A percentile compares a stretch with the other conserved stretches of the same genome.
Evolutionary conservation across 64 coral and sea anemone species (phyloP).

Genomic region (Montipora sp.): DNA sequence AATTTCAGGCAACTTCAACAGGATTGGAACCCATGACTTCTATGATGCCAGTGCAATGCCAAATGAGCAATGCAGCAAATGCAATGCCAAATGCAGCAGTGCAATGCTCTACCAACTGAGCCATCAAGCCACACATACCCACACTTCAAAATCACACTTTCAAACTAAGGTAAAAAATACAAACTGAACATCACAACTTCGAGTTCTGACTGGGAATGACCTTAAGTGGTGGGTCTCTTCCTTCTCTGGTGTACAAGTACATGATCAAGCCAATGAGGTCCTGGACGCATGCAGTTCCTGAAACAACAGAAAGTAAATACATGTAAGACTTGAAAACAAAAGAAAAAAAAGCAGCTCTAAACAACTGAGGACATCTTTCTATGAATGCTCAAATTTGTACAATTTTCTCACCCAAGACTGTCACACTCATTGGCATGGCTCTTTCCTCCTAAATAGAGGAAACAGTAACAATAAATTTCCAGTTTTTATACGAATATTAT

Average conservation of each 20-base stretch:
- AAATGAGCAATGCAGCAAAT: too few species aligned
- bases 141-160: too few species aligned
- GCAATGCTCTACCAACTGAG: too few species aligned
- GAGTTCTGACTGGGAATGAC: constrained; percentile 25
- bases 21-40: too few species aligned
- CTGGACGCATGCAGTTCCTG: constrained; percentile 79
- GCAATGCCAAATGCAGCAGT: too few species aligned
- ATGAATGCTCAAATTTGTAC: too few species aligned
- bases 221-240: constrained; percentile 67
- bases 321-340: neutral
- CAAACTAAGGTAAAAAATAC: neutral
- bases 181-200: neutral
- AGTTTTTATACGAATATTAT: neutral
- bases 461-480: neutral
- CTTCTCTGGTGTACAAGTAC: constrained; percentile 87
- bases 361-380: neutral
- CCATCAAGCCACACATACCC: too few species aligned
- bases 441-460: constrained; percentile 68
- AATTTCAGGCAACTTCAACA: too few species aligned
- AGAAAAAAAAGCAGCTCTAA: neutral
- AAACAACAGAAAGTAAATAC: neutral
- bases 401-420: constrained; percentile 75
- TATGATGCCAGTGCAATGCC: too few species aligned
- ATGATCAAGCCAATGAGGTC: constrained; percentile 87
- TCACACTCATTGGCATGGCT: constrained; percentile 72